A percentile compares a stretch with the other conserved stretches of the same genome.
Evolutionary conservation across 2,113 vertebrate genomes (phyloP).

Genomic region (Lepus americanus): DNA sequence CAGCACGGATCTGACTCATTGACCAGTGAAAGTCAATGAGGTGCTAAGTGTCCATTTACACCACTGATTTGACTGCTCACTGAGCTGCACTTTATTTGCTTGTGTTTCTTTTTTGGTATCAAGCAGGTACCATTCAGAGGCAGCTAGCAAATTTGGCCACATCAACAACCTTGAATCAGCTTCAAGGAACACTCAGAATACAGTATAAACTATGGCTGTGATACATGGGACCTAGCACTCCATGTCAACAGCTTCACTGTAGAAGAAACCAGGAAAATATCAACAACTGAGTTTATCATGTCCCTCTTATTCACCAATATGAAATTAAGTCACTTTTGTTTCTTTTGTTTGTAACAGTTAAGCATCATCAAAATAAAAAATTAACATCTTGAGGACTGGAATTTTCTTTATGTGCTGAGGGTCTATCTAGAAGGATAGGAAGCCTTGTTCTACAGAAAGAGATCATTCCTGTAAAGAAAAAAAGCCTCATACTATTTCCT

Average conservation of each 20-base stretch:
- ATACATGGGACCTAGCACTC: not conserved
- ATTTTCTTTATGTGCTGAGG: not conserved
- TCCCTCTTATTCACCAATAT: not conserved
- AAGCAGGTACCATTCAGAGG: conserved; percentile 4
- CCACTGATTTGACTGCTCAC: conserved; percentile 59
- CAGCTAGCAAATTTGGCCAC: conserved; percentile 35
- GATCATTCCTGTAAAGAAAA: not conserved
- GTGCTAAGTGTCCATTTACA: conserved; percentile 70
- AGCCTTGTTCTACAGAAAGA: not conserved
- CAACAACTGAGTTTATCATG: not conserved
- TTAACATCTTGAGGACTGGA: not conserved
- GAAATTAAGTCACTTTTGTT: conserved; percentile 9
- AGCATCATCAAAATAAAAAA: conserved; percentile 54
- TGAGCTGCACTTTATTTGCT: conserved; percentile 70
- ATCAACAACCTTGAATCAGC: conserved; percentile 54
- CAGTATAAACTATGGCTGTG: not conserved
- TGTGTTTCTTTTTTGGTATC: conserved; percentile 31
- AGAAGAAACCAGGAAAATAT: not conserved
- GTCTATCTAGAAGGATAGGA: not conserved
- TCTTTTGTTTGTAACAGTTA: conserved; percentile 18
- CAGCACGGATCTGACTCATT: conserved; percentile 36
- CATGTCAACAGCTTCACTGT: not conserved
- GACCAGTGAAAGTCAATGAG: conserved; percentile 70
- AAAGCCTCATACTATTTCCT: not conserved
- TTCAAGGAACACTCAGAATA: conserved; percentile 60